Evolutionary conservation across 2,888 invertebrate species (phyloP), one percentile per base, ranked within the genome.

Genomic region (Galerucella nymphaeae): DNA sequence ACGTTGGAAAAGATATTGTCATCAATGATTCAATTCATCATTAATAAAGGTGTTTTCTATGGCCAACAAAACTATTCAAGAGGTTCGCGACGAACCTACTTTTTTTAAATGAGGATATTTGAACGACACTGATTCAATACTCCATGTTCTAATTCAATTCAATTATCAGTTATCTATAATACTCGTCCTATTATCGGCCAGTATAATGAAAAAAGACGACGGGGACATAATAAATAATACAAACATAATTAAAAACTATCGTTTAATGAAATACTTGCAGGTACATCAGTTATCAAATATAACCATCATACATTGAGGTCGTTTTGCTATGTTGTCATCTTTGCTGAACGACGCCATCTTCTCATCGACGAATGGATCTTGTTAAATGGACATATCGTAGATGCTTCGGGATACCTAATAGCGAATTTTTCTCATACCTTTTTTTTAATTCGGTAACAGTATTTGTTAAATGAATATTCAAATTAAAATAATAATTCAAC

Each of bases 351-450:
- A 23, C 80, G 77, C 82, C 82, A 82, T 58, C 82, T 72, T 62
- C 81, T 75, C 80, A 82, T 82, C n/a, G 81, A 80, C n/a, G 79
- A 66, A 9, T 74, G 71, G 1, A 82, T 71, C 75, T 78, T 80
- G 13, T 66, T 70, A 69, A 71, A 83, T 2, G 83, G 80, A 65
- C 80, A 82, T 53, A 79, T 58, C 16, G 71, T 70, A 2, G 79
- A 76, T 23, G 76, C 81, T 41, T 80, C 76, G 9, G 82, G 81
- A 74, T 81, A 68, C 70, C 82, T 83, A 53, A 10, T n/a, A 70
- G 4, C 14, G 14, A 14, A 58, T n/a, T 6, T 14, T 30, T 58
- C 11, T 38, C 42, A 14, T n/a, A 42, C 18, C 2, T 23, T 50
- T 64, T 64, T 14, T 11, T 11, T 10, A 18, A 57, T 57, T 38